Percentiles rank a stretch among this genome's conserved stretches.
Conservation (phyloP, 2,888 invertebrate genomes). For the Plebejus anna region DNA sequence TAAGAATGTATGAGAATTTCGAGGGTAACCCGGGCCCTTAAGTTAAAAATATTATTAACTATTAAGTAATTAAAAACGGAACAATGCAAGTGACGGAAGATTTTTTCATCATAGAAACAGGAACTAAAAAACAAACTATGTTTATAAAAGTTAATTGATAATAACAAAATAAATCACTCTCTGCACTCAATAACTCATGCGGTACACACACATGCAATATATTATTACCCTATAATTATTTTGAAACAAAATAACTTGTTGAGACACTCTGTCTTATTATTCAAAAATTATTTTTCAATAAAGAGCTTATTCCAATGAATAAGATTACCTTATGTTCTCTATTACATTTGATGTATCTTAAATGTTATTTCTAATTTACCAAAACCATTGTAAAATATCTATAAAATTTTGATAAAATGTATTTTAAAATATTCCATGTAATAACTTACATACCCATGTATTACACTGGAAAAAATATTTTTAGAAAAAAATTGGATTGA, state of each 20-base stretch:
- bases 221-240: slow-evolving; percentile 44
- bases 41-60: not conserved
- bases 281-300: slow-evolving; percentile 9
- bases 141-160: slow-evolving; percentile 33
- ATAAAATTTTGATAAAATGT: slow-evolving; percentile 26
- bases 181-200: slow-evolving; percentile 69
- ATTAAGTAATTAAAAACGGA: not conserved
- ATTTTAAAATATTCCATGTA: slow-evolving; percentile 26
- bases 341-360: slow-evolving; percentile 30
- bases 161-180: slow-evolving; percentile 46
- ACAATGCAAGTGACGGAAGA: not conserved
- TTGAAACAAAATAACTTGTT: slow-evolving; percentile 23
- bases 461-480: slow-evolving; percentile 16
- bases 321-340: slow-evolving; percentile 1
- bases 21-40: too few species aligned
- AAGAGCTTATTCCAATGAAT: not conserved
- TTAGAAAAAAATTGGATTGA: slow-evolving; percentile 5
- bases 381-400: slow-evolving; percentile 31
- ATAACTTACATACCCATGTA: slow-evolving; percentile 19
- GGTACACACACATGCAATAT: slow-evolving; percentile 62
- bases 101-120: slow-evolving; percentile 20
- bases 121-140: slow-evolving; percentile 29
- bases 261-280: slow-evolving; percentile 27
- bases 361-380: slow-evolving; percentile 30
- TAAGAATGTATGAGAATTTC: too few species aligned